phyloP scores from a whole-genome alignment of 2,113 vertebrate genomes.

The Nothoprocta pentlandii region DNA sequence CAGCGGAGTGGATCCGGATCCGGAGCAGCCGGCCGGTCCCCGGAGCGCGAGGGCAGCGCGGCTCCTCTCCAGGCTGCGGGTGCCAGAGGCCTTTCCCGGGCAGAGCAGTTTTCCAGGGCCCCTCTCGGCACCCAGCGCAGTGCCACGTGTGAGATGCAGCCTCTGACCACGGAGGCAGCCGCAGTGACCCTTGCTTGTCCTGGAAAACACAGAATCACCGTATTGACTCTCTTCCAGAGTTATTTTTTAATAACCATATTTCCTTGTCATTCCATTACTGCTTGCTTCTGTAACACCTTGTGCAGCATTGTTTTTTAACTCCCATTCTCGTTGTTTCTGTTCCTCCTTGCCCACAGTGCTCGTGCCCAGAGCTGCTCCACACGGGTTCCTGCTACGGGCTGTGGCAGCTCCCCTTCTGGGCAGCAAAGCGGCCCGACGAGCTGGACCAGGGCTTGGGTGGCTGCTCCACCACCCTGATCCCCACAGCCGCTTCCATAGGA shows the following conservation, averaged over 20 bases:
- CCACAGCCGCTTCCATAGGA: background rate
- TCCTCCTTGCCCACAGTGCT: background rate
- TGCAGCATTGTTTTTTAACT: background rate
- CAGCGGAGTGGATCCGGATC: no score
- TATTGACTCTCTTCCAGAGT: background rate
- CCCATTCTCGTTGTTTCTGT: background rate
- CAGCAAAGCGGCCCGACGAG: rapidly evolving
- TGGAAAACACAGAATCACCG: background rate
- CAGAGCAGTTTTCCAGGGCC: background rate
- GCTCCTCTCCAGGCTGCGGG: background rate
- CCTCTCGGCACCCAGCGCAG: background rate
- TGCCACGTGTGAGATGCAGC: no score
- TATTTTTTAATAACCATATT: background rate
- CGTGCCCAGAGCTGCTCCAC: rapidly evolving
- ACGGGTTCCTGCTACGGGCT: background rate
- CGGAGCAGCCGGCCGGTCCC: no score
- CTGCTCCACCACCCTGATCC: no score
- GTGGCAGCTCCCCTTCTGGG: background rate
- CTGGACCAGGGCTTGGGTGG: rapidly evolving
- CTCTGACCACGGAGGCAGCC: no score
- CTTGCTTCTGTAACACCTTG: rapidly evolving
- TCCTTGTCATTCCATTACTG: background rate
- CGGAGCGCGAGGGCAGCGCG: no score
- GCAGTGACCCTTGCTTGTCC: background rate
- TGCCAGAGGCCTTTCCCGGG: background rate